These are phyloP conservation scores for Craseonycteris thonglongyai DNA, from an alignment of 2,113 vertebrate genomes.

Conservation along the genomic window DNA sequence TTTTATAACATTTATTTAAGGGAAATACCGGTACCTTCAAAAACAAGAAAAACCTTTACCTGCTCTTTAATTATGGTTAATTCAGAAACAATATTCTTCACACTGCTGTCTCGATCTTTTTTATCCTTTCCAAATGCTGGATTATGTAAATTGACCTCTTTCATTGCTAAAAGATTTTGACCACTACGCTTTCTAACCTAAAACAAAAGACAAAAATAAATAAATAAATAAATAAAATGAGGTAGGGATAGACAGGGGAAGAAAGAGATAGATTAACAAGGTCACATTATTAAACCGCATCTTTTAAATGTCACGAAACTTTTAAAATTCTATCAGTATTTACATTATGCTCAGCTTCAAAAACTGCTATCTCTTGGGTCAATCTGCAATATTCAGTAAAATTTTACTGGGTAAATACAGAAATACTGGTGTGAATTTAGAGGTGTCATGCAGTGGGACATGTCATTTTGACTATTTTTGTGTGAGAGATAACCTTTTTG, in stretches of 20 bases:
- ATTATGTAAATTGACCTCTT: slow-evolving; percentile 92
- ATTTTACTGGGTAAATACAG: background rate
- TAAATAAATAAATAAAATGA: background rate
- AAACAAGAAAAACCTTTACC: slow-evolving; percentile 67
- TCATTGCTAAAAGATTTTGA: slow-evolving; percentile 90
- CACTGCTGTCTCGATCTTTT: slow-evolving; percentile 87
- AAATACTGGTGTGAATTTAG: background rate
- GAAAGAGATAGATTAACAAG: background rate
- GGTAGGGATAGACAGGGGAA: background rate
- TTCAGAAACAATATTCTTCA: slow-evolving; percentile 91
- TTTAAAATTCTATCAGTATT: background rate
- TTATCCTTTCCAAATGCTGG: slow-evolving; percentile 92
- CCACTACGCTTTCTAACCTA: slow-evolving; percentile 88
- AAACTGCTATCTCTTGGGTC: background rate
- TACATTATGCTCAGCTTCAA: background rate
- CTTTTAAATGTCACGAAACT: background rate
- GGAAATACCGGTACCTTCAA: background rate
- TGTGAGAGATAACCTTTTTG: background rate
- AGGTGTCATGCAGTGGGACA: background rate
- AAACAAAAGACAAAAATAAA: background rate
- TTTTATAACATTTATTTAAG: background rate
- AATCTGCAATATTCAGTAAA: background rate
- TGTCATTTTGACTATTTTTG: background rate
- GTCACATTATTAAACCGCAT: background rate
- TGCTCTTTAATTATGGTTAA: slow-evolving; percentile 92